phyloP scores from a whole-genome alignment of 37 sponge, comb jelly and placozoan species.

The Haliclona indistincta region DNA sequence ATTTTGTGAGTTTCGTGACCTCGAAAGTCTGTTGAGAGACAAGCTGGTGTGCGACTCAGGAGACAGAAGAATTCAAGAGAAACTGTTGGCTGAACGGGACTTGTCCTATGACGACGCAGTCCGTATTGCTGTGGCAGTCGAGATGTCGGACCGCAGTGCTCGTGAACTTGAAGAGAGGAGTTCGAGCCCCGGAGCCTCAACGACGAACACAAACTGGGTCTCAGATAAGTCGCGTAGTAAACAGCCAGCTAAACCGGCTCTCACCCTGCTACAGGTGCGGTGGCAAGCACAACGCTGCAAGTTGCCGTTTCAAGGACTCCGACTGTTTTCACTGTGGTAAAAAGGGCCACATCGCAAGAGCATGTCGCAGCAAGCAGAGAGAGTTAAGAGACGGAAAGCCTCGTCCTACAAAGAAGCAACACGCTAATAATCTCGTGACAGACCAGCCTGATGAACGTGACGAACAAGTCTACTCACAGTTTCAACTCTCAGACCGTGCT shows the following conservation, averaged over 20 bases:
- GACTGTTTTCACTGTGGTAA: conserved; percentile 32
- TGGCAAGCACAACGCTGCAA: conserved; percentile 12
- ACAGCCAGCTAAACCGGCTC: not conserved
- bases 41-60: not conserved
- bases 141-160: too few relatives aligned
- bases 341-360: conserved; percentile 43
- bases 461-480: too few relatives aligned
- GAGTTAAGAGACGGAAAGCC: too few relatives aligned
- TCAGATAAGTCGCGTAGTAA: not conserved
- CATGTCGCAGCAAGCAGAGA: conserved; percentile 30
- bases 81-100: not conserved
- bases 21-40: not conserved
- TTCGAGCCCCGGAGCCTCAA: too few relatives aligned
- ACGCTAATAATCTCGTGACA: too few relatives aligned
- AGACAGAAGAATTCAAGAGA: not conserved
- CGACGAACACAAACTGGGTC: too few relatives aligned
- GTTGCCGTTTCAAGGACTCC: conserved; percentile 30
- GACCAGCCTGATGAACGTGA: too few relatives aligned
- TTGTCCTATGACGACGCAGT: not conserved
- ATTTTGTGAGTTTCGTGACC: not conserved
- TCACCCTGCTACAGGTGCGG: conserved; percentile 45
- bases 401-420: too few relatives aligned
- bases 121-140: too few relatives aligned
- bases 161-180: too few relatives aligned
- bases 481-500: too few relatives aligned